Base-by-base conservation (phyloP, 2,888 invertebrate genomes). In the Scaptomyza caliginosa region DNA sequence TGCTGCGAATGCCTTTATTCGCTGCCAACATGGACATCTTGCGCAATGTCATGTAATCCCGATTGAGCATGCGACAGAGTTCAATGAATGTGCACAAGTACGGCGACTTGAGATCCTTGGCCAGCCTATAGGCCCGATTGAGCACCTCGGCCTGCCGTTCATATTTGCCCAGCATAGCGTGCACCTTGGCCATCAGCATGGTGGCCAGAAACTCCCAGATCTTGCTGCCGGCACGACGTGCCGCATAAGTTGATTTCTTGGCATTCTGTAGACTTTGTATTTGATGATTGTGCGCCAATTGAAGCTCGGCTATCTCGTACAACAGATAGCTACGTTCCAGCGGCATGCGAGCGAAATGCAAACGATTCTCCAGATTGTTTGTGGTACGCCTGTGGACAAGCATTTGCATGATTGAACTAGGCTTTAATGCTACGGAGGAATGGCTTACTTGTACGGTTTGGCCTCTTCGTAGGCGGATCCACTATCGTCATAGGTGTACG, bases 141-240 rank as follows among this genome's bases (percentile, higher is more conserved):
- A 90, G 68, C 0, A 78, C 82, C 4, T 89, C 89, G n/a, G 79
- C 77, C 50, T 84, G 82, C 0, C 86, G 87, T 48, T 90, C 90
- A 17, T 84, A 80, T 55, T 90, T 90, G 39, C 85, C 85, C 2
- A 89, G 77, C 1, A 88, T 71, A 0, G 89, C 88, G 55, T 90
- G 86, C 2, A 89, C 80, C 46, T 90, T 90, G 23, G 86, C 86
- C 52, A 84, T 73, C 8, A 88, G 11, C 77, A 90, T 77, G 2
- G 79, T 72, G 42, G 86, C 77, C 0, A 90, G 66, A 13, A 90
- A 88, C 19, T 79, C 72, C 90, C 90, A 90, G 10, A 89, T 72
- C 3, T 69, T 64, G 21, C 88, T 89, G 16, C 87, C 88, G 60
- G 85, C 88, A 2, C 30, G 59, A 38, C 64, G 75, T 0, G 87